A percentile compares a stretch with the other conserved stretches of the same genome.
These are phyloP conservation scores for Drosophila tani DNA, from an alignment of 1,140 invertebrate species.

Conservation along the genomic window DNA sequence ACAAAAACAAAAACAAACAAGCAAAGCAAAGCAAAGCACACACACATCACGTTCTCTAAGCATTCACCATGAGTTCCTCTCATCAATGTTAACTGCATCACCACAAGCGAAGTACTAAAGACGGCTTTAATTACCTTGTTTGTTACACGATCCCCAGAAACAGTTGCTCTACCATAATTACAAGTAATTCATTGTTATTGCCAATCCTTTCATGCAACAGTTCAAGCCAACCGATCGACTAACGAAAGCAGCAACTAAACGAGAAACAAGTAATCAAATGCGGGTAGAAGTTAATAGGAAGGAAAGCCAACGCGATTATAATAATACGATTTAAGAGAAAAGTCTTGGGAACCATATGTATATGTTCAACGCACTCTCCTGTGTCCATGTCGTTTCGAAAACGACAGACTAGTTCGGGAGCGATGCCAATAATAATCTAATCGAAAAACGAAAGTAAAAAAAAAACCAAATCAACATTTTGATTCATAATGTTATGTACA, in stretches of 20 bases:
- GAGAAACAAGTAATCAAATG: slow-evolving; percentile 33
- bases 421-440: slow-evolving; percentile 33
- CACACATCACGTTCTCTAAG: slow-evolving; percentile 44
- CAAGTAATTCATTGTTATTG: slow-evolving; percentile 33
- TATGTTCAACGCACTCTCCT: slow-evolving; percentile 14
- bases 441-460: slow-evolving; percentile 25
- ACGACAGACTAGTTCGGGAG: slow-evolving; percentile 33
- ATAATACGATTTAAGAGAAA: slow-evolving; percentile 17
- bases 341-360: slow-evolving; percentile 26
- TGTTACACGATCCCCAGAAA: slow-evolving; percentile 40
- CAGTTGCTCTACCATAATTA: slow-evolving; percentile 40
- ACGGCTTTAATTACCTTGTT: slow-evolving; percentile 51
- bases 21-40: slow-evolving; percentile 1
- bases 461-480: slow-evolving; percentile 50
- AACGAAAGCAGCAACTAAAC: slow-evolving; percentile 21
- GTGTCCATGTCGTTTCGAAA: slow-evolving; percentile 50
- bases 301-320: slow-evolving; percentile 13
- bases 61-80: slow-evolving; percentile 73
- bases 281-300: slow-evolving; percentile 23
- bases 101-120: slow-evolving; percentile 24
- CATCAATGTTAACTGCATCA: slow-evolving; percentile 64
- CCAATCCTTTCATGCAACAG: slow-evolving; percentile 26
- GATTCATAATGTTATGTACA: slow-evolving; percentile 59
- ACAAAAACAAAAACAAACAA: slow-evolving; percentile 23
- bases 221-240: slow-evolving; percentile 29